A percentile compares a stretch with the other conserved stretches of the same genome.
Evolutionary conservation across 2,888 invertebrate species (phyloP).

Genomic region (Agonopterix heracliana): DNA sequence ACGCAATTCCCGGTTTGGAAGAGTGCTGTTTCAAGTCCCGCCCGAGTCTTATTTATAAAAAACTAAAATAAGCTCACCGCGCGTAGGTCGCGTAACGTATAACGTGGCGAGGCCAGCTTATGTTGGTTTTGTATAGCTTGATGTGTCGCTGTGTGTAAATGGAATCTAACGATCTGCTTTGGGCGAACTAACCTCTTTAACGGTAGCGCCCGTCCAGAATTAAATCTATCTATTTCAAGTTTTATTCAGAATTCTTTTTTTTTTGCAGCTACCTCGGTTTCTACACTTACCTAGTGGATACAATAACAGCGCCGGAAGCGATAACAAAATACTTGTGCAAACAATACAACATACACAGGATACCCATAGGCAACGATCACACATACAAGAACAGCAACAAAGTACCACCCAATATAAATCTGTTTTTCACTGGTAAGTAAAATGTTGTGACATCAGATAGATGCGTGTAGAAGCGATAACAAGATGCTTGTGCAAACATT

Average conservation of each 20-base stretch:
- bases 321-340: constrained; percentile 82
- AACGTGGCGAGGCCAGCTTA: too few relatives aligned
- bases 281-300: constrained; percentile 79
- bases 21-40: too few relatives aligned
- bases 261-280: constrained; percentile 78
- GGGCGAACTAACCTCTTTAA: too few relatives aligned
- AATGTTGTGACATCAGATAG: too few relatives aligned
- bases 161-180: too few relatives aligned
- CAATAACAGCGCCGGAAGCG: constrained; percentile 81
- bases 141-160: too few relatives aligned
- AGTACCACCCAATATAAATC: constrained; percentile 75
- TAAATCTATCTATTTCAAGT: not conserved
- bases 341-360: constrained; percentile 79
- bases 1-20: too few relatives aligned
- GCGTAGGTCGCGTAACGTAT: too few relatives aligned
- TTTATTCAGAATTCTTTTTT: not conserved
- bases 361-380: constrained; percentile 81
- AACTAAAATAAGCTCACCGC: too few relatives aligned
- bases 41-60: too few relatives aligned
- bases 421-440: constrained; percentile 81
- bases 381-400: constrained; percentile 77
- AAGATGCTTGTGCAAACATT: constrained; percentile 80
- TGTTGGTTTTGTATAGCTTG: too few relatives aligned
- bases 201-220: not conserved
- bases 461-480: constrained; percentile 80